Percentiles rank a stretch among this genome's conserved stretches.
Evolutionary conservation across 2,797 vertebrate species (phyloP).

Genomic region (Enteromius mattozi): DNA sequence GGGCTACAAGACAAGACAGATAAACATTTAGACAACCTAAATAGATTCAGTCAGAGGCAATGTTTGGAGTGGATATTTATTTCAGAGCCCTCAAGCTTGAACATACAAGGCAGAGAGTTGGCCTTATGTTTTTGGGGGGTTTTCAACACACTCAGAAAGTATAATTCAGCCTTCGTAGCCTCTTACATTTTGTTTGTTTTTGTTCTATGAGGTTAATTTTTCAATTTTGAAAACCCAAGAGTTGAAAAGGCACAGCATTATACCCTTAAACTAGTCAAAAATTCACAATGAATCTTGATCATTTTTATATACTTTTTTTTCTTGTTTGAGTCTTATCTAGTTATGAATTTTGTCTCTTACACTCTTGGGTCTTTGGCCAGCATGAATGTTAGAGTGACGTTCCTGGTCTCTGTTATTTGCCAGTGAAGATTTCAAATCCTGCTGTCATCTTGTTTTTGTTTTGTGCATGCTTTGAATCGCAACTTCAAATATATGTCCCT

Average conservation of each 20-base stretch:
- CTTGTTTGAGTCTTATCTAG: not conserved
- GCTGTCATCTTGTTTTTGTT: slow-evolving; percentile 67
- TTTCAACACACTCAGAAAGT: slow-evolving; percentile 68
- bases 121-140: slow-evolving; percentile 70
- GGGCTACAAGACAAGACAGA: slow-evolving; percentile 71
- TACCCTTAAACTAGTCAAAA: not conserved
- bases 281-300: not conserved
- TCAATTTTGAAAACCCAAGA: slow-evolving; percentile 18
- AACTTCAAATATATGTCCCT: slow-evolving; percentile 71
- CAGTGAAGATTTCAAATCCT: slow-evolving; percentile 60
- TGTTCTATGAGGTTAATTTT: slow-evolving; percentile 56
- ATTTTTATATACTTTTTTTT: not conserved
- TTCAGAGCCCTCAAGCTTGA: slow-evolving; percentile 66
- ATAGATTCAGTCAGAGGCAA: slow-evolving; percentile 70
- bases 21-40: slow-evolving; percentile 83
- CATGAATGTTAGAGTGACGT: slow-evolving; percentile 25
- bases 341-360: not conserved
- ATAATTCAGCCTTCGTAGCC: slow-evolving; percentile 68
- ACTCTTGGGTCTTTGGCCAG: slow-evolving; percentile 14
- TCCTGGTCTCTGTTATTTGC: slow-evolving; percentile 52
- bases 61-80: slow-evolving; percentile 70
- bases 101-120: slow-evolving; percentile 65
- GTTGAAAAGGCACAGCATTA: not conserved
- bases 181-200: slow-evolving; percentile 74
- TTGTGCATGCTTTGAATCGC: slow-evolving; percentile 68